Conservation (phyloP, 2,797 vertebrate genomes). For the Rhynchotus rufescens region DNA sequence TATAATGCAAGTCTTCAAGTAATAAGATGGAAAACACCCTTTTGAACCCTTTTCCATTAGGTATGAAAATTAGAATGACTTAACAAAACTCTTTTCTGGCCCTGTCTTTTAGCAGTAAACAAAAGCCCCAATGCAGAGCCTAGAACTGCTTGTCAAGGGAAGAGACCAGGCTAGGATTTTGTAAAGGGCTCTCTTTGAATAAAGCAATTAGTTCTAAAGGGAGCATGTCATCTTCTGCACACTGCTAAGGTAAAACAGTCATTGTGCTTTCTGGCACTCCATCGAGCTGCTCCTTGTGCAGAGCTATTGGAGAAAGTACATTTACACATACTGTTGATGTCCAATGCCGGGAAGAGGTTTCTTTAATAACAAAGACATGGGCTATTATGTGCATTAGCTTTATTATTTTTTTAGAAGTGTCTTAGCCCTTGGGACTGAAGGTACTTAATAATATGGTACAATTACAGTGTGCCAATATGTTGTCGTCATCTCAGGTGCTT, state of each 20-base stretch:
- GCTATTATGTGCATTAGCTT: slow-evolving; percentile 48
- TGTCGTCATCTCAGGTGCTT: slow-evolving; percentile 46
- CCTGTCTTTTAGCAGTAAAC: slow-evolving; percentile 73
- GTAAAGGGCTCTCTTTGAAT: slow-evolving; percentile 74
- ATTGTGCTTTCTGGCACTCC: slow-evolving; percentile 69
- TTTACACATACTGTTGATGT: slow-evolving; percentile 41
- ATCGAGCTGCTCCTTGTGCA: slow-evolving; percentile 51
- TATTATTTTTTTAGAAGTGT: slow-evolving; percentile 60
- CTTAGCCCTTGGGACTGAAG: slow-evolving; percentile 48
- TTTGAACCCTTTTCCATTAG: slow-evolving; percentile 75
- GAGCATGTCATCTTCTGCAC: slow-evolving; percentile 75
- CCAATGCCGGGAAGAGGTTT: slow-evolving; percentile 63
- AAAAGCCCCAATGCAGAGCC: slow-evolving; percentile 74
- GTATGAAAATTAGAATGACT: slow-evolving; percentile 78
- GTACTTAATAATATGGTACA: slow-evolving; percentile 59
- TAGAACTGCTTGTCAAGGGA: slow-evolving; percentile 78
- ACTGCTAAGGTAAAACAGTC: slow-evolving; percentile 69
- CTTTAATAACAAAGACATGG: slow-evolving; percentile 57
- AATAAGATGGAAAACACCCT: slow-evolving; percentile 69
- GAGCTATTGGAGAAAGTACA: slow-evolving; percentile 56
- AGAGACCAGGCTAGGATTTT: slow-evolving; percentile 66
- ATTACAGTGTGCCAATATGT: slow-evolving; percentile 57
- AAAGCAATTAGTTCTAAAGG: slow-evolving; percentile 80
- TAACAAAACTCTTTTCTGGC: slow-evolving; percentile 71
- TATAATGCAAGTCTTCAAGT: slow-evolving; percentile 52